phyloP scores from a whole-genome alignment of 2,888 invertebrate species.

The Malthinus seriepunctatus region DNA sequence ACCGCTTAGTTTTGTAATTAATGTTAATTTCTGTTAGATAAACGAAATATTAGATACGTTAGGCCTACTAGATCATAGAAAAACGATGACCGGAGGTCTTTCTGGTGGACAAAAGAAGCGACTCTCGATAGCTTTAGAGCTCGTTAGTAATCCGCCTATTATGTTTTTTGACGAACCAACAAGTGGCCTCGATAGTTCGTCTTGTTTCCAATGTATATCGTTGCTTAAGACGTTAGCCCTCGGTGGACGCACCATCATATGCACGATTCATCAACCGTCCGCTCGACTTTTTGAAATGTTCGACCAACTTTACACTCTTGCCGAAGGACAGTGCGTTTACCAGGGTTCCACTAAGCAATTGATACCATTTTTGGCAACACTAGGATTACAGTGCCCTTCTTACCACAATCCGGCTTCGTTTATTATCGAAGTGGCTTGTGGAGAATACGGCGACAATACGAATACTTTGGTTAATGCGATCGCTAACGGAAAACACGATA shows the following conservation, averaged over 20 bases:
- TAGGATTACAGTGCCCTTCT: conserved; percentile 88
- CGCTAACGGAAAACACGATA: conserved; percentile 80
- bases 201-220: conserved; percentile 92
- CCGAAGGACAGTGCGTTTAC: conserved; percentile 94
- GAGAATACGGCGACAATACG: conserved; percentile 93
- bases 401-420: conserved; percentile 98
- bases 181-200: conserved; percentile 93
- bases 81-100: conserved; percentile 87
- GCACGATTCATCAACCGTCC: conserved; percentile 96
- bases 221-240: conserved; percentile 85
- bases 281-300: conserved; percentile 96
- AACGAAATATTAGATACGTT: conserved; percentile 90
- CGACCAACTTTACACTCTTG: conserved; percentile 90
- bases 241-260: conserved; percentile 92
- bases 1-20: neutral
- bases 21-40: conserved; percentile 66
- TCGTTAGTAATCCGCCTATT: conserved; percentile 95
- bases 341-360: conserved; percentile 86
- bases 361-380: conserved; percentile 78
- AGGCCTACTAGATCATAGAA: conserved; percentile 82
- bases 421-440: conserved; percentile 95
- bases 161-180: conserved; percentile 99
- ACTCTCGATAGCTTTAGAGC: conserved; percentile 89
- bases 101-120: conserved; percentile 96
- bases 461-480: conserved; percentile 83